These are phyloP conservation scores for Athripsodes cinereus DNA, from an alignment of 2,888 invertebrate species.

Conservation along the genomic window DNA sequence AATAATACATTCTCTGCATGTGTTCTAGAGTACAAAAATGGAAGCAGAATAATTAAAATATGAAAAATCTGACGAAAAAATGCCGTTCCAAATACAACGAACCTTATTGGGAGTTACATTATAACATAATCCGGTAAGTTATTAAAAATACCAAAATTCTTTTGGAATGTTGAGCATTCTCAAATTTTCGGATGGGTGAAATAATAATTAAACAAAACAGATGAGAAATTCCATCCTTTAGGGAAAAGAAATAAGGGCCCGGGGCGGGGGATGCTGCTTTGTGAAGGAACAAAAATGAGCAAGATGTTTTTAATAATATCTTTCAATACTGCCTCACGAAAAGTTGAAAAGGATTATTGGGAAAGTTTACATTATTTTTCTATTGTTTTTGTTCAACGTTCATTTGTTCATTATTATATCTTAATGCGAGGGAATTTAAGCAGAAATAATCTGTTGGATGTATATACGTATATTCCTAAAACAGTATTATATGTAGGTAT, in stretches of 20 bases:
- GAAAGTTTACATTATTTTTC: slow-evolving; percentile 25
- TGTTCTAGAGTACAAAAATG: too few species aligned
- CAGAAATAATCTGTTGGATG: too few species aligned
- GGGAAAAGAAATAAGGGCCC: not conserved
- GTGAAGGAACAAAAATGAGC: slow-evolving; percentile 27
- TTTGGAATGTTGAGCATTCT: slow-evolving; percentile 22
- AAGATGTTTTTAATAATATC: slow-evolving; percentile 29
- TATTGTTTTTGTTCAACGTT: not conserved
- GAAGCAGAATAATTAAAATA: too few species aligned
- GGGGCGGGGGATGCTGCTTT: slow-evolving; percentile 21
- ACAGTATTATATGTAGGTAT: not conserved
- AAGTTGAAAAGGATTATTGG: slow-evolving; percentile 28
- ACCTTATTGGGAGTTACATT: not conserved
- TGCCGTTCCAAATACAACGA: not conserved
- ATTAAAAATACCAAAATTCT: slow-evolving; percentile 26
- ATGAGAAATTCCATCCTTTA: slow-evolving; percentile 22
- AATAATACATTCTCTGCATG: too few species aligned
- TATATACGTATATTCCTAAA: not conserved
- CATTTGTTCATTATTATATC: not conserved
- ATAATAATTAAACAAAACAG: slow-evolving; percentile 29
- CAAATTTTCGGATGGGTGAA: slow-evolving; percentile 25
- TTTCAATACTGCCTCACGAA: slow-evolving; percentile 27
- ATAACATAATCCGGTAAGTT: slow-evolving; percentile 17
- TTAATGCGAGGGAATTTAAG: too few species aligned
- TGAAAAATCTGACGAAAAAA: too few species aligned